Percentiles rank a stretch among this genome's conserved stretches.
Conservation (phyloP, 2,888 invertebrate genomes). For the Miltochrista miniata region DNA sequence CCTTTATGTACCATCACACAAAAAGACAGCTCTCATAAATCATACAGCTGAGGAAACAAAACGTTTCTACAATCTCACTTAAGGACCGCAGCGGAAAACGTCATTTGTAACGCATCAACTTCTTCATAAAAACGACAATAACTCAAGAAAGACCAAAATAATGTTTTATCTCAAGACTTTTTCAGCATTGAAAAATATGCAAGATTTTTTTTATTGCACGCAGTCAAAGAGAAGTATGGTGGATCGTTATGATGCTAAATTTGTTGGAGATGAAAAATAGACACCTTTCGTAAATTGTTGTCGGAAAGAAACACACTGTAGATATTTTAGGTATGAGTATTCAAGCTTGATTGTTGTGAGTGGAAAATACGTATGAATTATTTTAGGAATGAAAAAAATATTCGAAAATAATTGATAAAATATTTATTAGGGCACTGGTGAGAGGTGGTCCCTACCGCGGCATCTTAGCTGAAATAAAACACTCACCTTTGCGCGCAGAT, state of each 20-base stretch:
- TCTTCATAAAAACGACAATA: constrained; percentile 14
- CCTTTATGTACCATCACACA: not conserved
- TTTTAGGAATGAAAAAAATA: no score
- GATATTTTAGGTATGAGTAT: constrained; percentile 21
- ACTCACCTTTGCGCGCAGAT: no score
- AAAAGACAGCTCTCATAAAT: constrained; percentile 3
- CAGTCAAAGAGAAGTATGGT: constrained; percentile 24
- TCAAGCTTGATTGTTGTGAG: constrained; percentile 5
- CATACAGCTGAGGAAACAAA: constrained; percentile 1
- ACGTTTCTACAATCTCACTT: constrained; percentile 4
- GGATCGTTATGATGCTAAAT: constrained; percentile 21
- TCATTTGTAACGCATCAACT: constrained; percentile 22
- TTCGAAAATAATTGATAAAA: no score
- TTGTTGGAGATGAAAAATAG: constrained; percentile 26
- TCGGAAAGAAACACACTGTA: constrained; percentile 12
- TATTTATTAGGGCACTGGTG: no score
- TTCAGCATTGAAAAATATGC: constrained; percentile 14
- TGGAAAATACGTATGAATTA: not conserved
- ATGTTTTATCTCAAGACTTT: constrained; percentile 5
- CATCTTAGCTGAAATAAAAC: no score
- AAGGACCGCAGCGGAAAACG: constrained; percentile 5
- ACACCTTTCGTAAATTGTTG: constrained; percentile 15
- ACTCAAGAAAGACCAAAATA: constrained; percentile 7
- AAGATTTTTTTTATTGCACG: constrained; percentile 15
- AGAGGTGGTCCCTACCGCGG: no score